Conservation (phyloP, 2,888 invertebrate species). For the Apodemia mormo region DNA sequence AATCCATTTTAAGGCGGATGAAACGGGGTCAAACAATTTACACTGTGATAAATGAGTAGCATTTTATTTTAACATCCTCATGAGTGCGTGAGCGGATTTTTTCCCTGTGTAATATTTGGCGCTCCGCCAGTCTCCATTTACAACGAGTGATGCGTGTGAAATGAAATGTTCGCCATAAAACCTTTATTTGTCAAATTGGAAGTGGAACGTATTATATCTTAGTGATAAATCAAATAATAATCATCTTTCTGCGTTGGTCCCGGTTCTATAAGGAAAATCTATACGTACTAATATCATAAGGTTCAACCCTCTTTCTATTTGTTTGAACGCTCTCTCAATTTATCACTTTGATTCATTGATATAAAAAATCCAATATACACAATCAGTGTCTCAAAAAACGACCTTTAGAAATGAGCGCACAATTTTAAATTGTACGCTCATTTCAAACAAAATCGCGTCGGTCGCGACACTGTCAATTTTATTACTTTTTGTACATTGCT, state of each 20-base stretch:
- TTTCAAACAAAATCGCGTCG: no score
- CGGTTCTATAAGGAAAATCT: background rate
- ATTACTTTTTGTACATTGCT: no score
- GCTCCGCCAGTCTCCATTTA: conserved; percentile 19
- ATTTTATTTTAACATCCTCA: conserved; percentile 24
- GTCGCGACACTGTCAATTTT: no score
- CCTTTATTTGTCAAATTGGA: background rate
- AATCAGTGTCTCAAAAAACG: no score
- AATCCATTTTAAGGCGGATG: conserved; percentile 25
- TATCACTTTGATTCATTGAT: no score
- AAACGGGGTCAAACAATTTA: conserved; percentile 24
- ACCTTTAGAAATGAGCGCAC: no score
- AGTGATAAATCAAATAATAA: conserved; percentile 8
- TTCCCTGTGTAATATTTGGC: conserved; percentile 19
- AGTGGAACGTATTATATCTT: background rate
- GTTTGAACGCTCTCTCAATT: no score
- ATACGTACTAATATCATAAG: background rate
- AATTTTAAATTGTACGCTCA: no score
- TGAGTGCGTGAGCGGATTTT: conserved; percentile 27
- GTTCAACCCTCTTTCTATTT: background rate
- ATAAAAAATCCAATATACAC: no score
- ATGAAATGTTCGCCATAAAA: conserved; percentile 21
- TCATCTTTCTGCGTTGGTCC: background rate
- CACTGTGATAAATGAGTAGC: conserved; percentile 20
- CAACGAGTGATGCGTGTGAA: conserved; percentile 24